Percentiles rank a stretch among this genome's conserved stretches.
Conservation (phyloP, 2,113 vertebrate species). For the Microtus montanus region DNA sequence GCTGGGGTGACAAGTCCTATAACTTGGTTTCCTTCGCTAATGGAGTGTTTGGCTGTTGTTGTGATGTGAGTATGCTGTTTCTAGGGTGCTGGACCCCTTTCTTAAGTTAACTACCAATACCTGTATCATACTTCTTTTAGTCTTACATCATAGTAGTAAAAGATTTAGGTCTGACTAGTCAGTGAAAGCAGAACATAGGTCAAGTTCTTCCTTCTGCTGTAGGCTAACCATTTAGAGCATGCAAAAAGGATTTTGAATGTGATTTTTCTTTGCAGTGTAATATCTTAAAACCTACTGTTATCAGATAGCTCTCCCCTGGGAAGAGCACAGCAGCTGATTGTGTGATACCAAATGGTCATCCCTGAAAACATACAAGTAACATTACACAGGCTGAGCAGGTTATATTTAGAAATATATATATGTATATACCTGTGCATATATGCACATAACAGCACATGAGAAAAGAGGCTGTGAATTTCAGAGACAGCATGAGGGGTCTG, state of each 20-base stretch:
- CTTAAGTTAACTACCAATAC: too few relatives aligned
- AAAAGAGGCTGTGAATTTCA: not conserved
- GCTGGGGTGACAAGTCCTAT: slow-evolving; percentile 99
- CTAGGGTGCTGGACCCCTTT: too few relatives aligned
- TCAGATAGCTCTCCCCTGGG: not conserved
- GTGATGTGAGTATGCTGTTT: slow-evolving; percentile 91
- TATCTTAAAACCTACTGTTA: not conserved
- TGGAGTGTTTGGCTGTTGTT: slow-evolving; percentile 89
- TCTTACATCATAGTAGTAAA: slow-evolving; percentile 7
- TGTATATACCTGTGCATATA: too few relatives aligned
- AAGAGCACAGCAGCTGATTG: not conserved
- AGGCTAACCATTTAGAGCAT: not conserved
- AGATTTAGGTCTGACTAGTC: slow-evolving; percentile 25
- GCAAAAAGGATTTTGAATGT: slow-evolving; percentile 30
- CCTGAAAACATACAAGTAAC: not conserved
- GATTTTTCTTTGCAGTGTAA: not conserved
- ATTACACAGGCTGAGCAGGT: not conserved
- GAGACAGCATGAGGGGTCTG: not conserved
- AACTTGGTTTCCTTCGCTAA: slow-evolving; percentile 90
- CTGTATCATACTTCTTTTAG: not conserved
- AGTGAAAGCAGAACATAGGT: slow-evolving; percentile 10
- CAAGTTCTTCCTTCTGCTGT: slow-evolving; percentile 37
- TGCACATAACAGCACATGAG: not conserved
- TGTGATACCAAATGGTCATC: not conserved
- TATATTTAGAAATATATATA: not conserved